These are phyloP conservation scores for Anastrepha ludens DNA, from an alignment of 1,140 invertebrate genomes.

Conservation along the genomic window DNA sequence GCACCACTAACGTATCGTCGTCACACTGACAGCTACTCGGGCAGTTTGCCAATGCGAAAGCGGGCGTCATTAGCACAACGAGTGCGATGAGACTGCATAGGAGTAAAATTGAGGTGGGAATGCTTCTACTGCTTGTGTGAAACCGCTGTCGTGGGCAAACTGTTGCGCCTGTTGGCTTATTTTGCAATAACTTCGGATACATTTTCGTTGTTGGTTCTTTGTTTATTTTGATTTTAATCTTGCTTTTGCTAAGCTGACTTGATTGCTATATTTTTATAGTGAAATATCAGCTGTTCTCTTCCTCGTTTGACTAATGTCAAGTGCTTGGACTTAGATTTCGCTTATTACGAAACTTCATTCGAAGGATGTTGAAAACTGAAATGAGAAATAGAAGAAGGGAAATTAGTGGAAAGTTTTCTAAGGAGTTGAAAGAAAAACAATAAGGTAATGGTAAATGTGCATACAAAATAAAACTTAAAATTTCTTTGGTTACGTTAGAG, in stretches of 20 bases:
- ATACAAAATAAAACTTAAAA: too few relatives aligned
- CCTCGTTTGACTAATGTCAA: too few relatives aligned
- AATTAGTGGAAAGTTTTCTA: background rate
- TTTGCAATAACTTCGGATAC: slow-evolving; percentile 9
- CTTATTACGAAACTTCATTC: background rate
- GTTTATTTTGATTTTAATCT: background rate
- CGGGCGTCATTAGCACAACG: slow-evolving; percentile 52
- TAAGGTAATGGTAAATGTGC: too few relatives aligned
- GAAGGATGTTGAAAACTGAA: background rate
- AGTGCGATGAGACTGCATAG: background rate
- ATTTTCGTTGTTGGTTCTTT: background rate
- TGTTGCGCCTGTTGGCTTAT: slow-evolving; percentile 56
- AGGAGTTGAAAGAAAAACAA: background rate
- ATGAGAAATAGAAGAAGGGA: background rate
- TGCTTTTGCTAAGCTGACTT: background rate
- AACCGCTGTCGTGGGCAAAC: background rate
- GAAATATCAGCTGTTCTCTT: background rate
- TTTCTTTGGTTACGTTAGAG: too few relatives aligned
- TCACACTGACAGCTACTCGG: slow-evolving; percentile 89
- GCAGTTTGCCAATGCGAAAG: slow-evolving; percentile 77
- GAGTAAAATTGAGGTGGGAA: slow-evolving; percentile 46
- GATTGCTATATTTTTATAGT: background rate
- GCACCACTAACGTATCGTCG: slow-evolving; percentile 90
- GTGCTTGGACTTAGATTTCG: background rate
- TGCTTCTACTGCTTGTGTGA: background rate